phyloP scores from a whole-genome alignment of 2,113 vertebrate species.

The Plecturocebus donacophilus region DNA sequence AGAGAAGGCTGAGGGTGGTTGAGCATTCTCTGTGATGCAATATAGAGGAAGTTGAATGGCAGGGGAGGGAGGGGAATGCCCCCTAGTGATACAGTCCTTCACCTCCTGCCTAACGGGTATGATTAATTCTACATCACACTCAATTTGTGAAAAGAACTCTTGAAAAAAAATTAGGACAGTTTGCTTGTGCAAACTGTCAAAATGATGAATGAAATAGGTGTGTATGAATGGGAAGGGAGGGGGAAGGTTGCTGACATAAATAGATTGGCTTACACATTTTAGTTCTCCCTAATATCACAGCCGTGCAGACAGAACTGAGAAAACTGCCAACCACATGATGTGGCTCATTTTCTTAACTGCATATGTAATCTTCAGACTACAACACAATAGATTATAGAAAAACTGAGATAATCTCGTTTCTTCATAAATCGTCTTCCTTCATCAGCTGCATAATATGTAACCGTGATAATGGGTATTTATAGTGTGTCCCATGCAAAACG shows the following conservation, averaged over 20 bases:
- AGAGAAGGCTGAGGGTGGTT: not conserved
- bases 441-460: constrained; percentile 75
- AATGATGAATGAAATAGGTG: constrained; percentile 79
- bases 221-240: not conserved
- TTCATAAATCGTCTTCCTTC: constrained; percentile 75
- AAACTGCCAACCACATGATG: constrained; percentile 35
- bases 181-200: constrained; percentile 82
- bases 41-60: not conserved
- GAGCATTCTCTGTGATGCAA: not conserved
- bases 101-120: constrained; percentile 53
- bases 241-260: constrained; percentile 76
- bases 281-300: constrained; percentile 62
- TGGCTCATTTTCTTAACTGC: constrained; percentile 77
- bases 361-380: constrained; percentile 63
- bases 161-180: constrained; percentile 81
- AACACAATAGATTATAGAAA: constrained; percentile 61
- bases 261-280: constrained; percentile 64
- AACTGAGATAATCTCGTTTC: constrained; percentile 71
- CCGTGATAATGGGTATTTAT: constrained; percentile 76
- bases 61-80: not conserved
- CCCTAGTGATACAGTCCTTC: constrained; percentile 46
- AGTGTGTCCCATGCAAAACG: constrained; percentile 66
- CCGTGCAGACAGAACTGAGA: not conserved
- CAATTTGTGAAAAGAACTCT: constrained; percentile 82
- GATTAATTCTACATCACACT: constrained; percentile 83